A percentile compares a stretch with the other conserved stretches of the same genome.
These are phyloP conservation scores for Cygnus olor DNA, from an alignment of 2,797 vertebrate species.

Conservation along the genomic window DNA sequence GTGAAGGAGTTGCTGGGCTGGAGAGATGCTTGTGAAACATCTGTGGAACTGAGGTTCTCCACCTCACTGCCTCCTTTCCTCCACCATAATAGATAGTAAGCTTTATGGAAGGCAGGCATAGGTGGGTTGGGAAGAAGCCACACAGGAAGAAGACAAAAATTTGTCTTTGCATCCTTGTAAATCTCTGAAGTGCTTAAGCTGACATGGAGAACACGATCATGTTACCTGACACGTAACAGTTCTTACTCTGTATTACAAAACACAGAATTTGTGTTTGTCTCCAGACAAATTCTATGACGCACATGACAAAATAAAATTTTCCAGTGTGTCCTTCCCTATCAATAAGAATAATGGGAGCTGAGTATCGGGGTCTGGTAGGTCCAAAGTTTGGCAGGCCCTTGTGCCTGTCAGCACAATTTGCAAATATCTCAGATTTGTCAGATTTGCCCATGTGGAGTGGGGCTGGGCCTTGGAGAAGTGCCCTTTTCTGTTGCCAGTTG, in stretches of 20 bases:
- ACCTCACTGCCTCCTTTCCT: neutral
- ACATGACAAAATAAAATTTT: neutral
- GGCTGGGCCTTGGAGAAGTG: neutral
- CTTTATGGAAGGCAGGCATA: neutral
- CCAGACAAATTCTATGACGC: too few species aligned
- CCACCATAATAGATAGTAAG: neutral
- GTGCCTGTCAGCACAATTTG: too few species aligned
- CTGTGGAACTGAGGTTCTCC: neutral
- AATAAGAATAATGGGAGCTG: neutral
- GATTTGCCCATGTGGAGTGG: rapidly evolving
- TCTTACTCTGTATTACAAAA: neutral
- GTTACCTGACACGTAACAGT: neutral
- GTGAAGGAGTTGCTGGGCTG: neutral
- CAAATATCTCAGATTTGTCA: too few species aligned
- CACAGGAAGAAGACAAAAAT: neutral
- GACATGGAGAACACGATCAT: rapidly evolving
- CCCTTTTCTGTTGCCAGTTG: rapidly evolving
- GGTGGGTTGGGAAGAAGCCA: neutral
- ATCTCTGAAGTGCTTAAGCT: neutral
- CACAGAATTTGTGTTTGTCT: too few species aligned
- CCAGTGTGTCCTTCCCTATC: neutral
- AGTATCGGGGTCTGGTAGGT: too few species aligned
- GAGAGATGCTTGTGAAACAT: rapidly evolving
- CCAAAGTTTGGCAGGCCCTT: neutral
- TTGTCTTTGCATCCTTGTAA: neutral